Evolutionary conservation across 2,888 invertebrate species (phyloP).

Genomic region (Phaedon cochleariae): DNA sequence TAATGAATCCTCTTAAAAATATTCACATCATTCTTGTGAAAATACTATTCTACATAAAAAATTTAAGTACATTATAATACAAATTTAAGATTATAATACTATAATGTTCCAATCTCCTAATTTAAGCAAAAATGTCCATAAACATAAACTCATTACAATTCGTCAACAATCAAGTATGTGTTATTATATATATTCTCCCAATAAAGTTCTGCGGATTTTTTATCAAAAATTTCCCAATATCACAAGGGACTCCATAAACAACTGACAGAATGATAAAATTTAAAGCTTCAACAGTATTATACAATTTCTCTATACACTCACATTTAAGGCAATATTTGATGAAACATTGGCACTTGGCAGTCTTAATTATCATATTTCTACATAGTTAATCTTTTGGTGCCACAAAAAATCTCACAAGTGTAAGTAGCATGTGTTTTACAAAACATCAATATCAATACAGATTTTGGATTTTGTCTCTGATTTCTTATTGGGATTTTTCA

Average conservation of each 20-base stretch:
- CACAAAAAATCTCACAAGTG: background rate
- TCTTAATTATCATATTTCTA: conserved; percentile 22
- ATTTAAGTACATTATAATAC: background rate
- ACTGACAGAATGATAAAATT: conserved; percentile 42
- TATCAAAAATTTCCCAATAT: background rate
- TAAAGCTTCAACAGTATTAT: conserved; percentile 46
- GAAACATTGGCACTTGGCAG: conserved; percentile 48
- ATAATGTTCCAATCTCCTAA: too few species aligned
- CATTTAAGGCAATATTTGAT: conserved; percentile 48
- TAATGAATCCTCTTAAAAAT: too few species aligned
- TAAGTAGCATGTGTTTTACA: background rate
- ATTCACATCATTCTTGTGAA: too few species aligned
- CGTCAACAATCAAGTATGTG: background rate
- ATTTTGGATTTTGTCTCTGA: too few species aligned
- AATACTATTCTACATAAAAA: too few species aligned
- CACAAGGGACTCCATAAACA: background rate
- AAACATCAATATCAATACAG: background rate
- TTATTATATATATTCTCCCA: background rate
- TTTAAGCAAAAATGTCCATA: too few species aligned
- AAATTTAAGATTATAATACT: background rate
- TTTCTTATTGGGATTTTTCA: too few species aligned
- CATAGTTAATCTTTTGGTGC: background rate
- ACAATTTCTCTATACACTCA: conserved; percentile 23
- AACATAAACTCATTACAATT: background rate
- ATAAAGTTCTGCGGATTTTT: too few species aligned